These are phyloP conservation scores for Scartelaos histophorus DNA, from an alignment of 2,113 vertebrate genomes.

Conservation along the genomic window DNA sequence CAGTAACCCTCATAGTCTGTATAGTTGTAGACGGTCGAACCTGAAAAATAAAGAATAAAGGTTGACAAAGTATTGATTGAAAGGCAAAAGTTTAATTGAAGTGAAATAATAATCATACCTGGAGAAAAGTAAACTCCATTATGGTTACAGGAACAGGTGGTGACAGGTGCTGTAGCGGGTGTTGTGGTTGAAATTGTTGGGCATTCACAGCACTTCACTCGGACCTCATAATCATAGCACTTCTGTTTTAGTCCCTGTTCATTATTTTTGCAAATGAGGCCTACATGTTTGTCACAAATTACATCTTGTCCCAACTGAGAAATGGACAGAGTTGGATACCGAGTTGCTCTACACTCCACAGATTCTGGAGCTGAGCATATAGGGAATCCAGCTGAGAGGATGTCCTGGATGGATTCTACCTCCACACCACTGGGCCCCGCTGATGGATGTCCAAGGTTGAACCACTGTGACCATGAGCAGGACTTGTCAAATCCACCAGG, in stretches of 20 bases:
- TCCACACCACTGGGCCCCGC: constrained; percentile 44
- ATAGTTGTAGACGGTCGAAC: constrained; percentile 72
- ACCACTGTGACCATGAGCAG: constrained; percentile 33
- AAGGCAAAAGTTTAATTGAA: background rate
- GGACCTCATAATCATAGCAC: constrained; percentile 65
- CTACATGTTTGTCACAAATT: constrained; percentile 27
- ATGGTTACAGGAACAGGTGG: constrained; percentile 1
- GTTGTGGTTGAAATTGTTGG: background rate
- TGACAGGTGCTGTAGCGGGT: rapidly evolving
- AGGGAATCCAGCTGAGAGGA: constrained; percentile 11
- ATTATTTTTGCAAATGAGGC: constrained; percentile 59
- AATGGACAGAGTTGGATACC: background rate
- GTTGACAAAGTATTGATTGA: background rate
- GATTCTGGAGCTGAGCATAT: constrained; percentile 18
- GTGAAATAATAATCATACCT: constrained; percentile 35
- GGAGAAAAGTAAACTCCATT: background rate
- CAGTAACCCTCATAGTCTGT: constrained; percentile 72
- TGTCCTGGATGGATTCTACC: constrained; percentile 22
- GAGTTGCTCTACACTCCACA: constrained; percentile 44
- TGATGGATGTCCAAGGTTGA: constrained; percentile 36
- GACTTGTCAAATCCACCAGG: background rate
- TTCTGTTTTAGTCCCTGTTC: constrained; percentile 50
- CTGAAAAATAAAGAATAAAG: constrained; percentile 50
- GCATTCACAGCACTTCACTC: constrained; percentile 48
- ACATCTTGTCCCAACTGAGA: constrained; percentile 55